phyloP scores from a whole-genome alignment of 2,113 vertebrate species.

The Arothron firmamentum region DNA sequence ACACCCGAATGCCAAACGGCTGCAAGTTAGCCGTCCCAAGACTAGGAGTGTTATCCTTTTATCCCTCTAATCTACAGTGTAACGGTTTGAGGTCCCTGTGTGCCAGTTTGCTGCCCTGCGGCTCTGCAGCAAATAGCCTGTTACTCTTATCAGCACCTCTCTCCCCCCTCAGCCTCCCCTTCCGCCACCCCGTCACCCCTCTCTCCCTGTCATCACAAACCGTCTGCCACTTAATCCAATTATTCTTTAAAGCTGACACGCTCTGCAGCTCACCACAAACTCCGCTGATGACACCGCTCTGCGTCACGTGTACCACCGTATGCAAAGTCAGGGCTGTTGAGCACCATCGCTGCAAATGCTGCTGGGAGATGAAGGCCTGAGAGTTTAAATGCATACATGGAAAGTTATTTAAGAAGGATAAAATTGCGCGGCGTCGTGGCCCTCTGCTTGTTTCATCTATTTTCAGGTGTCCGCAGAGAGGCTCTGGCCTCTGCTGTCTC shows the following conservation, averaged over 20 bases:
- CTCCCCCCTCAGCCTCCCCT: slow-evolving; percentile 17
- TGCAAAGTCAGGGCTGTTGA: not conserved
- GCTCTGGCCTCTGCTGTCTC: slow-evolving; percentile 51
- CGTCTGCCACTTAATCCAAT: slow-evolving; percentile 75
- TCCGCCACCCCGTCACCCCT: slow-evolving; percentile 23
- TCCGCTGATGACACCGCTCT: slow-evolving; percentile 27
- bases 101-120: slow-evolving; percentile 49
- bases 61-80: slow-evolving; percentile 56
- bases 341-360: not conserved
- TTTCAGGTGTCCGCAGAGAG: slow-evolving; percentile 38
- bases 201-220: slow-evolving; percentile 59
- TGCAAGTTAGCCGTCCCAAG: slow-evolving; percentile 42
- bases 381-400: slow-evolving; percentile 4
- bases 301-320: slow-evolving; percentile 27
- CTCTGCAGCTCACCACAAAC: slow-evolving; percentile 62
- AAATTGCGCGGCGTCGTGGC: not conserved
- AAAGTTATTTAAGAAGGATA: slow-evolving; percentile 9
- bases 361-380: not conserved
- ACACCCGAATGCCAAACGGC: slow-evolving; percentile 30
- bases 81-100: slow-evolving; percentile 45
- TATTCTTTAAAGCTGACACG: slow-evolving; percentile 74
- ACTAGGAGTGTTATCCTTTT: slow-evolving; percentile 46
- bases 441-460: slow-evolving; percentile 34
- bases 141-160: slow-evolving; percentile 64
- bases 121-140: slow-evolving; percentile 45